phyloP scores from a whole-genome alignment of 37 sponge, comb jelly and placozoan genomes.

The Halichondria panicea region DNA sequence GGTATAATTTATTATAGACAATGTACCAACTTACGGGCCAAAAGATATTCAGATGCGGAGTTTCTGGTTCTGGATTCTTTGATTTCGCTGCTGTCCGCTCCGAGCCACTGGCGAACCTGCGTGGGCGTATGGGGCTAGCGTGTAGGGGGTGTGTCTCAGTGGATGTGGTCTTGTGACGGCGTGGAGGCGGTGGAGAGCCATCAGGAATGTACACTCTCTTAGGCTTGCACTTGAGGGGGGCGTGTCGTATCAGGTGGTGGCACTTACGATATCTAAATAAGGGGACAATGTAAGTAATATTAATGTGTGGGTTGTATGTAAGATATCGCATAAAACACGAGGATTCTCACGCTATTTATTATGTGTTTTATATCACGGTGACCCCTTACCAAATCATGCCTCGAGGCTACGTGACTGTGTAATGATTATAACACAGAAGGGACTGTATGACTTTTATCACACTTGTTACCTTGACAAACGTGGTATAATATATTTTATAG shows the following conservation, averaged over 20 bases:
- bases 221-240: slow-evolving; percentile 11
- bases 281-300: not conserved
- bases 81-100: not conserved
- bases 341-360: too few species aligned
- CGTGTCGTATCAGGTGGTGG: slow-evolving; percentile 37
- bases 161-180: not conserved
- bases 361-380: too few species aligned
- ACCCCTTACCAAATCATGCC: too few species aligned
- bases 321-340: too few species aligned
- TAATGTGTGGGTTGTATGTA: not conserved
- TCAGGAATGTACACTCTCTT: slow-evolving; percentile 5
- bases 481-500: too few species aligned
- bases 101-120: slow-evolving; percentile 6
- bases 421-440: too few species aligned
- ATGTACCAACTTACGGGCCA: slow-evolving; percentile 57
- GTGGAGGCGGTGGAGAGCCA: not conserved
- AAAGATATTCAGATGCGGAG: slow-evolving; percentile 39
- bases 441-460: too few species aligned
- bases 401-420: too few species aligned
- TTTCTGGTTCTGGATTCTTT: slow-evolving; percentile 10
- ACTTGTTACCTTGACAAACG: too few species aligned
- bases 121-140: slow-evolving; percentile 41
- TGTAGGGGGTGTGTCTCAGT: not conserved
- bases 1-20: not conserved
- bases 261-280: slow-evolving; percentile 61